Evolutionary conservation across 2,888 invertebrate species (phyloP), one percentile per base, ranked within the genome.

Genomic region (Meliscaeva auricollis): DNA sequence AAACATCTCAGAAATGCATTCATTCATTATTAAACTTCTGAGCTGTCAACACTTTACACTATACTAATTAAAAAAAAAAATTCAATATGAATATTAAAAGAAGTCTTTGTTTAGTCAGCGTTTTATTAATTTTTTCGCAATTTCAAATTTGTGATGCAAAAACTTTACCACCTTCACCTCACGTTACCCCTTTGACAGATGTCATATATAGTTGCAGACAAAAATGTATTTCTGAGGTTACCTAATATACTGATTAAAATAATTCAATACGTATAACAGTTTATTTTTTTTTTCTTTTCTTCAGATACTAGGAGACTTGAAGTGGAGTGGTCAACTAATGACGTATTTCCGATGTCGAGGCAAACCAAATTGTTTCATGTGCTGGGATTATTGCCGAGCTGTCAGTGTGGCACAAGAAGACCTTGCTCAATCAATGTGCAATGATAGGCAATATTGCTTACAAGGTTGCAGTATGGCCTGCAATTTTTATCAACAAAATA

Each of bases 361-460:
- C 0, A 22, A 26, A 9, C 52, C 87, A 15, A 69, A 87, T 30
- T 87, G 87, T 54, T 80, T 52, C 22, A 87, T 87, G 87, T 87
- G 87, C 44, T 87, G 87, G 87, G 87, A 87, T 32, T 87, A 83
- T 22, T 87, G 87, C 20, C 46, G 60, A 60, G 69, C 75, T 20
- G 32, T 87, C 0, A 60, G 11, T 8, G 13, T 69, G 20, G 80
- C 77, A 5, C 50, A 48, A 11, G 20, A 1, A 3, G 72, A 64
- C 5, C 73, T 83, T 22, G 76, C 83, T 0, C 50, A 11, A 11
- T 56, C 73, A 8, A 83, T 83, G 76, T 87, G 87, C n/a, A 58
- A n/a, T 66, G 87, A 87, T 30, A 20, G 44, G 3, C 58, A 70
- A 70, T 80, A 66, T 35, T 87, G 87, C n/a, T 22, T n/a, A 11